Conservation (phyloP, 2,113 vertebrate genomes). For the Mustela lutreola region DNA sequence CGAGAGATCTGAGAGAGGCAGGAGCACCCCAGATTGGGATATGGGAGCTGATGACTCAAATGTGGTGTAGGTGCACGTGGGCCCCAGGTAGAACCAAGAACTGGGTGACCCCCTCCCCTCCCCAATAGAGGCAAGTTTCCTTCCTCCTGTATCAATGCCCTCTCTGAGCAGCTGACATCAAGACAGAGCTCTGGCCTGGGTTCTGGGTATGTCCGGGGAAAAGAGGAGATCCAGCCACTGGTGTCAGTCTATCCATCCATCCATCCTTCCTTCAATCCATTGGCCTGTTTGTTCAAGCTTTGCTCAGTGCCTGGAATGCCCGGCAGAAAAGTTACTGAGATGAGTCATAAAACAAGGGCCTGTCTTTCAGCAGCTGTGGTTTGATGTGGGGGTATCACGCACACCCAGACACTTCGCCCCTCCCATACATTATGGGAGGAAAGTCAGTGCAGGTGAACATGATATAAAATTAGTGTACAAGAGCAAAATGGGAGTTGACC, state of each 20-base stretch:
- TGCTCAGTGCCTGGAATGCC: background rate
- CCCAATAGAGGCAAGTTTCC: background rate
- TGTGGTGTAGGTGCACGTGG: background rate
- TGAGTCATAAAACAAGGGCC: background rate
- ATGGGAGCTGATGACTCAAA: background rate
- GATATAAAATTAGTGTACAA: background rate
- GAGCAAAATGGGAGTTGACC: background rate
- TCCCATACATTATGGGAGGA: background rate
- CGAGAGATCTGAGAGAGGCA: background rate
- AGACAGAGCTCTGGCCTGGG: background rate
- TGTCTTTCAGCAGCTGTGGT: background rate
- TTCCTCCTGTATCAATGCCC: background rate
- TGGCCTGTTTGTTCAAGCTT: background rate
- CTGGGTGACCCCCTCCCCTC: background rate
- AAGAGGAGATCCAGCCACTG: background rate
- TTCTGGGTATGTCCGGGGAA: background rate
- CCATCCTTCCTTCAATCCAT: background rate
- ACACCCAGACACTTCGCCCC: background rate
- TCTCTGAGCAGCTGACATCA: background rate
- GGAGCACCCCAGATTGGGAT: background rate
- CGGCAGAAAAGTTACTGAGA: background rate
- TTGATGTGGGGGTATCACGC: background rate
- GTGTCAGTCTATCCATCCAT: background rate
- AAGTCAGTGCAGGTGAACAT: background rate
- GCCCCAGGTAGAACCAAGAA: background rate